Base-by-base conservation (phyloP, 1,140 invertebrate genomes). In the Chionoecetes opilio region DNA sequence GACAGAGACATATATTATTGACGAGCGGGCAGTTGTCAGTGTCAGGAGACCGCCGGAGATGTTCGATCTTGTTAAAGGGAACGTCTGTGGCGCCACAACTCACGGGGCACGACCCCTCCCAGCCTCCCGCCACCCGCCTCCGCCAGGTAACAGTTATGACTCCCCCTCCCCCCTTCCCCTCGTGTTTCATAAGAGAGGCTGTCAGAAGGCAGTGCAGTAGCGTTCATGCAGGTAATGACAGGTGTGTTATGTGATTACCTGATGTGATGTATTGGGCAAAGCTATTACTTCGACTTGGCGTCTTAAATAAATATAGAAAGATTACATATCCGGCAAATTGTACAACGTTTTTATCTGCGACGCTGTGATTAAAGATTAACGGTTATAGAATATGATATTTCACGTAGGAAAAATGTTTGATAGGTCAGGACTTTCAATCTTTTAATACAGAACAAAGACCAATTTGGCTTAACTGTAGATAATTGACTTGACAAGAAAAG, bases 21-120 rank as follows among this genome's bases (percentile, higher is more conserved):
- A 87, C 85, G 85, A 32, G 29, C 85, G 85, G 85, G 85, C 85
- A 87, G 85, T 87, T 87, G 85, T 87, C 85, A 87, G 85, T 87
- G 85, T 87, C 85, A 38, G 85, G 85, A 14, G 85, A 87, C 85
- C 85, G 63, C 63, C 63, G 63, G 63, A 26, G 63, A 75, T 75
- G 63, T 75, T 75, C 63, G 63, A 75, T 75, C 63, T 75, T 75
- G 63, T 75, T 75, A 75, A 75, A 26, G 63, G 63, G 63, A 75
- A 75, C 63, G 63, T 75, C 63, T 26, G 63, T 75, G 63, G 63
- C 63, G 63, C 63, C 63, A 75, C 63, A 75, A 75, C 63, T 75
- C 63, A 75, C 63, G 63, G 63, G 21, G n/a, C 46, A n/a, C 63
- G 63, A 75, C 63, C 63, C 63, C n/a, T n/a, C 63, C n/a, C 53